Percentiles rank a stretch among this genome's conserved stretches.
Evolutionary conservation across 2,113 vertebrate species (phyloP).

Genomic region (Microcebus murinus): DNA sequence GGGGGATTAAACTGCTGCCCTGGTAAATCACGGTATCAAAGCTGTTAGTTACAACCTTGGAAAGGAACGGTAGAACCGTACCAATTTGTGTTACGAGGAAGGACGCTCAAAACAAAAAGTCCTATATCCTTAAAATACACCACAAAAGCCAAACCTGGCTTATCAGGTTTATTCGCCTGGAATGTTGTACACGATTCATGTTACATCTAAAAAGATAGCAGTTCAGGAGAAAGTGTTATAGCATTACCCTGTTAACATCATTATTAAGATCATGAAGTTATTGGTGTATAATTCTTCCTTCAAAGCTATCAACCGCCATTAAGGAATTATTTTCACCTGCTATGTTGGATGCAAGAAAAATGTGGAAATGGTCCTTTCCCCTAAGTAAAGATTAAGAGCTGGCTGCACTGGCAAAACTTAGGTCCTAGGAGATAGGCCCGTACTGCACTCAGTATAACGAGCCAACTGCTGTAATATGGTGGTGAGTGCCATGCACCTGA

Average conservation of each 20-base stretch:
- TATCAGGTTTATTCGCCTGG: neutral
- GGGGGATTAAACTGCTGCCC: neutral
- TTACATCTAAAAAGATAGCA: neutral
- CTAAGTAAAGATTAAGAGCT: neutral
- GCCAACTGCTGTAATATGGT: neutral
- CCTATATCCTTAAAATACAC: neutral
- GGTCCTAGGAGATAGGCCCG: neutral
- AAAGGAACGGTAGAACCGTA: neutral
- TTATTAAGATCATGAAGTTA: neutral
- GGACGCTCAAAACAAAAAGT: neutral
- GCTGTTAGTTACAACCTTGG: neutral
- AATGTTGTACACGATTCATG: no score
- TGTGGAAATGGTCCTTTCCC: neutral
- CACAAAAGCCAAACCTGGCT: neutral
- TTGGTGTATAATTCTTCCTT: neutral
- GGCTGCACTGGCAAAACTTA: neutral
- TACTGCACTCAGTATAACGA: neutral
- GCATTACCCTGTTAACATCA: neutral
- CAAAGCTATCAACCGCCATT: neutral
- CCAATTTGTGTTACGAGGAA: neutral
- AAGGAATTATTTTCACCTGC: neutral
- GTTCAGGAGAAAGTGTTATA: neutral
- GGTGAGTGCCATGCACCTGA: neutral
- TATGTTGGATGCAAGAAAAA: neutral
- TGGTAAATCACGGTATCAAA: neutral